Conservation (phyloP, 2,113 vertebrate species). For the Onychorhynchus coronatus region DNA sequence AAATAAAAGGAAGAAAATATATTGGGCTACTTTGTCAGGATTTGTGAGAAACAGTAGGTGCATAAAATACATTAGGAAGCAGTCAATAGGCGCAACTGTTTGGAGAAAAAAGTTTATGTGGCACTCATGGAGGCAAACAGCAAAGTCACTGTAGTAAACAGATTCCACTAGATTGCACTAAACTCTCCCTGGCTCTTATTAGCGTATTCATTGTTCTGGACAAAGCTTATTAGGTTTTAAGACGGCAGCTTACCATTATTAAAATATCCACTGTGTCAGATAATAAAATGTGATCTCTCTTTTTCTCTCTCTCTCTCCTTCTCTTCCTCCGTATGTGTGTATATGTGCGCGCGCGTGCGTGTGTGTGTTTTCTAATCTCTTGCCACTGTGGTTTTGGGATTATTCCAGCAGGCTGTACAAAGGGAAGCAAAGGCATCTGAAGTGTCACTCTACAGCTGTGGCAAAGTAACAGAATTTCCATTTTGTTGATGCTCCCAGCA, state of each 20-base stretch:
- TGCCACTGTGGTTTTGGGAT: slow-evolving; percentile 91
- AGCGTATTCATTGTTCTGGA: background rate
- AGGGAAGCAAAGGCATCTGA: slow-evolving; percentile 87
- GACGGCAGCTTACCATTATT: slow-evolving; percentile 61
- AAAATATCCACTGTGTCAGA: slow-evolving; percentile 78
- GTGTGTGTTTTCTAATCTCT: slow-evolving; percentile 83
- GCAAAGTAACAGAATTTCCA: slow-evolving; percentile 81
- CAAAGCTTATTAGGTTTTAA: slow-evolving; percentile 62
- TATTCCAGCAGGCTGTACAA: slow-evolving; percentile 87
- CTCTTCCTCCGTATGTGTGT: slow-evolving; percentile 8
- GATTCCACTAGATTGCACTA: background rate
- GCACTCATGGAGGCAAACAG: background rate
- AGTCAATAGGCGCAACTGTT: background rate
- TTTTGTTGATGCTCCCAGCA: slow-evolving; percentile 80
- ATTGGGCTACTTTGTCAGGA: background rate
- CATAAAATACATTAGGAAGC: background rate
- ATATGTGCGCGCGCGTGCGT: background rate
- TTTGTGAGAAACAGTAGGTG: background rate
- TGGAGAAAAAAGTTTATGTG: background rate
- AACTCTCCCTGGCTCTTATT: background rate
- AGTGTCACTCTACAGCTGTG: slow-evolving; percentile 88
- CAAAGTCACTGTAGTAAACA: background rate
- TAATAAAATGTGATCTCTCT: slow-evolving; percentile 79
- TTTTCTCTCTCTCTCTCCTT: background rate
- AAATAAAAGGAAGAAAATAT: slow-evolving; percentile 44